phyloP scores from a whole-genome alignment of 2,888 invertebrate genomes.

The Drosophila nr. fundita region DNA sequence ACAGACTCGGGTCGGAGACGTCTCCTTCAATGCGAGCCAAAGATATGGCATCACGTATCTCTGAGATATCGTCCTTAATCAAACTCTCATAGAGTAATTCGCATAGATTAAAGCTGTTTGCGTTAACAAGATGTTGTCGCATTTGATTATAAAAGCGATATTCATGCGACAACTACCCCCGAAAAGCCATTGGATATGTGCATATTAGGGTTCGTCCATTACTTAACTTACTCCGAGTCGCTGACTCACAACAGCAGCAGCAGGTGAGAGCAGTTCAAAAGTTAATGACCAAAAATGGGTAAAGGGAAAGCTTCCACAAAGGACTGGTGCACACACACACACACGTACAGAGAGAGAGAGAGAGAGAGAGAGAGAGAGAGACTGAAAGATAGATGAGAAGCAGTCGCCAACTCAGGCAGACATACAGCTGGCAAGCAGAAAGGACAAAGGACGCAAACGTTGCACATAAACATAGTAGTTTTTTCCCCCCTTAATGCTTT shows the following conservation, averaged over 20 bases:
- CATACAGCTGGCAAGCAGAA: constrained; percentile 44
- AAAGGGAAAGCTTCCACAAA: constrained; percentile 43
- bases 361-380: not conserved
- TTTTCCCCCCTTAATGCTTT: constrained; percentile 62
- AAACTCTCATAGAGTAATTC: constrained; percentile 34
- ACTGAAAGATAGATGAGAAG: constrained; percentile 16
- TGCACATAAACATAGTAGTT: constrained; percentile 62
- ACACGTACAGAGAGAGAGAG: not conserved
- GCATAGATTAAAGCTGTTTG: constrained; percentile 51
- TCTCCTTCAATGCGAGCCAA: not conserved
- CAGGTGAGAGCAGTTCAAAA: constrained; percentile 72
- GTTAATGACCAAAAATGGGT: constrained; percentile 75
- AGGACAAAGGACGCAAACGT: constrained; percentile 62
- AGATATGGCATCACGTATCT: not conserved
- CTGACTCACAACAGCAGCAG: constrained; percentile 37
- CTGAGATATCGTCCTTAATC: not conserved
- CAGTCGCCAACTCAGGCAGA: constrained; percentile 29
- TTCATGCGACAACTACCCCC: constrained; percentile 14
- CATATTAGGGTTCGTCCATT: constrained; percentile 41
- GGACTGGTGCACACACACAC: constrained; percentile 20
- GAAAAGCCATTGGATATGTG: constrained; percentile 36
- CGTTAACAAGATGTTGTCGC: constrained; percentile 46
- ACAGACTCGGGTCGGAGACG: not conserved
- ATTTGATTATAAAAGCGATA: constrained; percentile 46
- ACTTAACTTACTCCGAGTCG: constrained; percentile 40